Percentiles rank a stretch among this genome's conserved stretches.
Conservation (phyloP, 2,888 invertebrate species). For the Lochmaea capreae region DNA sequence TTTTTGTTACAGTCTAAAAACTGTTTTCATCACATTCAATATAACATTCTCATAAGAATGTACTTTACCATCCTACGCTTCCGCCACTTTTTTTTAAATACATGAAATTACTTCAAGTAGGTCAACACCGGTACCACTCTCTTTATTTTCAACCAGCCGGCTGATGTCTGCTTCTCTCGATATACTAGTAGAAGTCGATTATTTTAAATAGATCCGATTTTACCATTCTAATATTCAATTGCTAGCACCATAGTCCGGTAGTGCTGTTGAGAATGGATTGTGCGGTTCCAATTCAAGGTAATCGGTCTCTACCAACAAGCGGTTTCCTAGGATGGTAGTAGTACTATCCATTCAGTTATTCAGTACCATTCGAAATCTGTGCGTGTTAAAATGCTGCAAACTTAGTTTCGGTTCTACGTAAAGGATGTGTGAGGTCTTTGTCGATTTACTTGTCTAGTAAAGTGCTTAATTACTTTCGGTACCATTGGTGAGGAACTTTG, state of each 20-base stretch:
- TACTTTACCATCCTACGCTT: neutral
- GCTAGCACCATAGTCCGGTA: neutral
- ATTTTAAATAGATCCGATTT: neutral
- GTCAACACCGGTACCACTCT: constrained; percentile 17
- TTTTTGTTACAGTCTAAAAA: no score
- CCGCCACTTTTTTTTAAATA: neutral
- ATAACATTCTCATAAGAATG: neutral
- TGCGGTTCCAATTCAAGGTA: neutral
- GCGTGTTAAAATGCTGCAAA: neutral
- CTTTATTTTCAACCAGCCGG: constrained; percentile 6
- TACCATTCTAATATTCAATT: neutral
- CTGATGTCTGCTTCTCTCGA: constrained; percentile 5
- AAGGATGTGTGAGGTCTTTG: neutral
- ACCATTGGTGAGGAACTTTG: neutral
- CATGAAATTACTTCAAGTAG: constrained; percentile 5
- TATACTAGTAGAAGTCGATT: neutral
- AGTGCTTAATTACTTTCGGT: neutral
- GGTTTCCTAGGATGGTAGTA: neutral
- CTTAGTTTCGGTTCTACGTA: neutral
- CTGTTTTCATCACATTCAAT: no score
- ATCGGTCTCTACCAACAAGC: neutral
- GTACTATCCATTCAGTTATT: neutral
- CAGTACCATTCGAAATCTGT: constrained; percentile 11
- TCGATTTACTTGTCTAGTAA: neutral
- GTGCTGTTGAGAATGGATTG: neutral